Evolutionary conservation across 2,797 vertebrate genomes (phyloP).

Genomic region (Xiphophorus birchmanni): DNA sequence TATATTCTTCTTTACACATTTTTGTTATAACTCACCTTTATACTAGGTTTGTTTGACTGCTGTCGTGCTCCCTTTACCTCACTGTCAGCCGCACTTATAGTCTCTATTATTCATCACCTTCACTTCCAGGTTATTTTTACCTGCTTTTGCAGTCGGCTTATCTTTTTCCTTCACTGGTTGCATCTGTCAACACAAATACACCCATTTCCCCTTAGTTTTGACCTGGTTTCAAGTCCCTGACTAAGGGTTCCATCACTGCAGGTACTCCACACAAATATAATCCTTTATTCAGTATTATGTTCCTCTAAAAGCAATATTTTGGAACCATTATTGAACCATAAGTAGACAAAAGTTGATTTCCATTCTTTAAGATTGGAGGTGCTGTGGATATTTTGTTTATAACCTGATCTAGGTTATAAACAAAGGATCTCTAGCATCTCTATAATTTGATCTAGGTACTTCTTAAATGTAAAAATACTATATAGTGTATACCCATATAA

Average conservation of each 20-base stretch:
- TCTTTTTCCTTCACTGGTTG: slow-evolving; percentile 67
- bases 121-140: slow-evolving; percentile 79
- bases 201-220: slow-evolving; percentile 43
- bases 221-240: slow-evolving; percentile 17
- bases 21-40: slow-evolving; percentile 14
- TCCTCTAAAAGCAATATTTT: not conserved
- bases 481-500: not conserved
- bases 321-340: not conserved
- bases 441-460: no score
- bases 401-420: no score
- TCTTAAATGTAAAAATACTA: not conserved
- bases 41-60: slow-evolving; percentile 28
- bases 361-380: not conserved
- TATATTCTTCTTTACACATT: not conserved
- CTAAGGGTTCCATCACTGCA: slow-evolving; percentile 10
- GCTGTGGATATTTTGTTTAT: not conserved
- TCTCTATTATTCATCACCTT: slow-evolving; percentile 81
- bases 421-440: no score
- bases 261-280: not conserved
- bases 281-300: not conserved
- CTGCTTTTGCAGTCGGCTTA: slow-evolving; percentile 73
- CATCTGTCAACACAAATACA: slow-evolving; percentile 66
- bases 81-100: slow-evolving; percentile 51
- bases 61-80: slow-evolving; percentile 50
- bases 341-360: not conserved